Base-by-base conservation (phyloP, 2,797 vertebrate genomes). In the Sebastes wilsoni region DNA sequence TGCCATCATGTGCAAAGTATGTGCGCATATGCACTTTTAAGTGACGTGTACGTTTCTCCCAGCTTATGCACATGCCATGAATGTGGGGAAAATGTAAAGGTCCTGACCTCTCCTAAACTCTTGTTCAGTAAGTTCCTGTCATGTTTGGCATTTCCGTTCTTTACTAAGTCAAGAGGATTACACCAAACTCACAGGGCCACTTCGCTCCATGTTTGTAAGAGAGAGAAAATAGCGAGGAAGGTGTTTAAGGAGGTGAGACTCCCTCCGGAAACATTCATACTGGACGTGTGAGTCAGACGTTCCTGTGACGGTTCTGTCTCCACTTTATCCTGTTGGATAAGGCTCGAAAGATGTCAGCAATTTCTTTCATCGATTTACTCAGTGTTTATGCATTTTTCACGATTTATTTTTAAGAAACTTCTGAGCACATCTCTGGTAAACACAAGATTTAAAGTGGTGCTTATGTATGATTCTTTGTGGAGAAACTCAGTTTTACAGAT, bases 31-130 rank as follows among this genome's bases (percentile, higher is more conserved):
- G 30, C 56, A 30, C 22, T 38, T 58, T 46, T 68, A 38, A 59
- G 70, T 56, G 46, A 58, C 32, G 69, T 7, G 49, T 10, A 32
- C n/a, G 30, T 32, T 27, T 60, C 56, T 66, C 16, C n/a, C 68
- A 38, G 61, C 59, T 60, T 20, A 61, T 1, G 20, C 27, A 12
- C 74, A 66, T 80, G 59, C 70, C 77, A 30, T 12, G 49, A 54
- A 46, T 68, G 49, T 79, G 38, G 62, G 75, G 56, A 22, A 59
- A 80, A 76, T 72, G 72, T 64, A 49, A 75, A 87, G 81, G 84
- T 79, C 27, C 55, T 34, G 54, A 82, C 80, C 80, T 77, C 11
- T 52, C 59, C 46, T 49, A 49, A 25, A 52, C 1, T 32, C 66
- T 76, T 22, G 28, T 82, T 81, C 66, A 61, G 60, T 22, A 28